These are phyloP conservation scores for Yoshiicerus persimilis DNA, from an alignment of 1,140 invertebrate genomes.

Conservation along the genomic window DNA sequence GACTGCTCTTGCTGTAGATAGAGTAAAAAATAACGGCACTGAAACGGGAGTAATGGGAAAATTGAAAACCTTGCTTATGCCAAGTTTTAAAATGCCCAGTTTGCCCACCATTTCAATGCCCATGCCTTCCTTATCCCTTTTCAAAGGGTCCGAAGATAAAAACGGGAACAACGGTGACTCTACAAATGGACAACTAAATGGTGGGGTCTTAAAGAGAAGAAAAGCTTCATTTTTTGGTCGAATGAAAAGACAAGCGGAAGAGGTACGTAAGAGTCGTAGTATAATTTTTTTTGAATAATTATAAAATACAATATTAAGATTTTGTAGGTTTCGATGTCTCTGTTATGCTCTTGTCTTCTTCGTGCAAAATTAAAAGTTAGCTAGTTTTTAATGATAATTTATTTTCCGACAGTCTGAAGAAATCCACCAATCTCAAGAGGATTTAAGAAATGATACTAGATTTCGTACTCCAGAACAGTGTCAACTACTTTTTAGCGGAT, in stretches of 20 bases:
- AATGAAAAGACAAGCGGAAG: background rate
- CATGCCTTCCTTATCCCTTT: background rate
- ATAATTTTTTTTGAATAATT: too few species aligned
- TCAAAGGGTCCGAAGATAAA: background rate
- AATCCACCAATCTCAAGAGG: background rate
- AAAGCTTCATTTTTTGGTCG: background rate
- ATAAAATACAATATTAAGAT: background rate
- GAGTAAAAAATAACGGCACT: background rate
- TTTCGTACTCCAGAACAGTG: slow-evolving; percentile 11
- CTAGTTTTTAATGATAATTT: background rate
- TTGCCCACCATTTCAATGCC: background rate
- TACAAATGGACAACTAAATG: background rate
- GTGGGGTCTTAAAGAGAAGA: background rate
- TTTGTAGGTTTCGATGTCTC: too few species aligned
- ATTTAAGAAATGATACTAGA: background rate
- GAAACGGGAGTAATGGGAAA: background rate
- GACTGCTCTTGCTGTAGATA: background rate
- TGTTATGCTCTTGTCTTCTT: too few species aligned
- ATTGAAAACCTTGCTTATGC: background rate
- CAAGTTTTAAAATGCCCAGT: background rate
- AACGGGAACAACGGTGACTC: background rate
- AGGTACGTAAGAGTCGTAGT: background rate
- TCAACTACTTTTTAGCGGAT: slow-evolving; percentile 26
- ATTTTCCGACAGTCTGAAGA: background rate
- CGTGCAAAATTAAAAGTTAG: too few species aligned